Percentiles rank a stretch among this genome's conserved stretches.
Conservation (phyloP, 2,113 vertebrate genomes). For the Caloenas nicobarica region DNA sequence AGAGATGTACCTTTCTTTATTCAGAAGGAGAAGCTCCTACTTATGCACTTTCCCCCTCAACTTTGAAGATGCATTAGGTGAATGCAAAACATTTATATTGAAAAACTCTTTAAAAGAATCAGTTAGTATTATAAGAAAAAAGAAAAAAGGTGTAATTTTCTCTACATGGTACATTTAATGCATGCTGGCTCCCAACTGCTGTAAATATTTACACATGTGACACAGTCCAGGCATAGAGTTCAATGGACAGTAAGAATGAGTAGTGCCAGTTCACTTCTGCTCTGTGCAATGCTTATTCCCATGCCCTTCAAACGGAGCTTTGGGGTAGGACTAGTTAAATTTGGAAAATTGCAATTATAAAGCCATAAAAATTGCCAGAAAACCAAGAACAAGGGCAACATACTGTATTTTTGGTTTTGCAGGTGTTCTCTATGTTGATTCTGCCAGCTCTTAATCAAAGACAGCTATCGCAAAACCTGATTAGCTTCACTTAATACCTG, state of each 20-base stretch:
- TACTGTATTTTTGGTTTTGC: neutral
- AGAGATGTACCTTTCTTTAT: neutral
- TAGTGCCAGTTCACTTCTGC: neutral
- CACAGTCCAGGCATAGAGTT: neutral
- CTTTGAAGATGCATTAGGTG: neutral
- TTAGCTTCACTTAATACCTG: neutral
- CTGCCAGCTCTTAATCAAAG: neutral
- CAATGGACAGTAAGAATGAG: neutral
- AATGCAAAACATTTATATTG: neutral
- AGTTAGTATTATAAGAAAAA: neutral
- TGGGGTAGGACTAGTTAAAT: neutral
- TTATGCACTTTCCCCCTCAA: neutral
- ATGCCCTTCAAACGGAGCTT: neutral
- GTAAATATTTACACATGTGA: neutral
- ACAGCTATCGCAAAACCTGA: neutral
- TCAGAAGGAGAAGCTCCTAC: neutral
- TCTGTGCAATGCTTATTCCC: neutral
- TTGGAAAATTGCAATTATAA: neutral
- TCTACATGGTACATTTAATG: neutral
- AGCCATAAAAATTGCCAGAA: neutral
- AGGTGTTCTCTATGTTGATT: neutral
- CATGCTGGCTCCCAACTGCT: neutral
- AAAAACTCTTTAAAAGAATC: neutral
- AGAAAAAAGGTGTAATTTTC: neutral
- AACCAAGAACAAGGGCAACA: neutral